A percentile compares a stretch with the other conserved stretches of the same genome.
phyloP scores from a whole-genome alignment of 2,797 vertebrate species.

The Pseudotriccus pelzelni region DNA sequence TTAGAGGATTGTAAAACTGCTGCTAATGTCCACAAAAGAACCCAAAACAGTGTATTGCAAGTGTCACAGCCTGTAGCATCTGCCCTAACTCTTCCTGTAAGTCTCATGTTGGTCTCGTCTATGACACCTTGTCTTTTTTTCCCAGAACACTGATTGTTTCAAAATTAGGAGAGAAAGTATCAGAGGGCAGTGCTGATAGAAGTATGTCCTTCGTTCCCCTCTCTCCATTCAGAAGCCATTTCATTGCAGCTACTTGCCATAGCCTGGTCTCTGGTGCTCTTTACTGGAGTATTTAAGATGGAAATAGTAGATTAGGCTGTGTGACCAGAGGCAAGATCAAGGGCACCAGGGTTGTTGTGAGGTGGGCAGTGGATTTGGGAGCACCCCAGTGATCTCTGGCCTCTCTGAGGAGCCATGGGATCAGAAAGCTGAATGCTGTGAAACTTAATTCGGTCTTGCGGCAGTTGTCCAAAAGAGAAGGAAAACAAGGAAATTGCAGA shows the following conservation, averaged over 20 bases:
- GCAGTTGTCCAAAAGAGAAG: neutral
- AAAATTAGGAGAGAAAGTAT: neutral
- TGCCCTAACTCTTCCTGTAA: neutral
- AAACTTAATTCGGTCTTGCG: neutral
- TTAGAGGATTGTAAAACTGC: neutral
- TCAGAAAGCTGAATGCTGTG: rapidly evolving
- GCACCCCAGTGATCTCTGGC: neutral
- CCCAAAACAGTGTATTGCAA: neutral
- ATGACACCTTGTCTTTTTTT: neutral
- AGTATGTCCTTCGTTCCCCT: neutral
- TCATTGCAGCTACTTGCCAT: neutral
- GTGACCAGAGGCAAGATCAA: neutral
- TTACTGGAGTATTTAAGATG: neutral
- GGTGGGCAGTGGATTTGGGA: neutral
- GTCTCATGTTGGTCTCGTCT: neutral
- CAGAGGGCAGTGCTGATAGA: neutral
- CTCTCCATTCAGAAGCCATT: neutral
- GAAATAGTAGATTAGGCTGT: neutral
- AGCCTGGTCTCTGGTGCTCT: neutral
- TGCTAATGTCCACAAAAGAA: neutral
- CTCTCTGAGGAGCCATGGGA: neutral
- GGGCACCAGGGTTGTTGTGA: rapidly evolving
- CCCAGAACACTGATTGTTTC: neutral
- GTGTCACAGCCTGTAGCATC: neutral
- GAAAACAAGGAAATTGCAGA: neutral